Conservation (phyloP, 1,140 invertebrate species). For the Drosophila guanche region DNA sequence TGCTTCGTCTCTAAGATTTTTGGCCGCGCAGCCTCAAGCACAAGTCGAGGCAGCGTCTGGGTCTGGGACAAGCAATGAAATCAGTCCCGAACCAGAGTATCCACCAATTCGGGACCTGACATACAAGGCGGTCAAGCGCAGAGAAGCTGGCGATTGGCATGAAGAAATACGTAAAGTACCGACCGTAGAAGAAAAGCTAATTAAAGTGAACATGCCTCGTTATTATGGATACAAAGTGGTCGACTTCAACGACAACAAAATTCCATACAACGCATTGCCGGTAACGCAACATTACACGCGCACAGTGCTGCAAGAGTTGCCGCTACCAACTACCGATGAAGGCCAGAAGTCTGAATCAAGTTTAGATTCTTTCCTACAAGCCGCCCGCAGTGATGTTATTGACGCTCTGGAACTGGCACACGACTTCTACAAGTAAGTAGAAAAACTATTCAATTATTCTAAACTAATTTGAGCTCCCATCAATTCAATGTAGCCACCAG, state of each 20-base stretch:
- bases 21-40: conserved; percentile 33
- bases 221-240: conserved; percentile 90
- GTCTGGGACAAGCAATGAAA: conserved; percentile 57
- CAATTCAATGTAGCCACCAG: conserved; percentile 57
- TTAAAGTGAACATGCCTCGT: conserved; percentile 90
- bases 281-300: conserved; percentile 89
- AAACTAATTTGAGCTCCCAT: not conserved
- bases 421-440: conserved; percentile 60
- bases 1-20: conserved; percentile 11
- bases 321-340: conserved; percentile 83
- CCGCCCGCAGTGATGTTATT: conserved; percentile 50
- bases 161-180: conserved; percentile 87
- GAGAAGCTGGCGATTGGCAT: conserved; percentile 84
- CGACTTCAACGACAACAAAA: conserved; percentile 85
- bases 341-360: conserved; percentile 24
- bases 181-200: conserved; percentile 92
- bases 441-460: not conserved
- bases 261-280: conserved; percentile 88
- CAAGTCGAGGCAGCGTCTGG: conserved; percentile 33
- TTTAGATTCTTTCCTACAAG: conserved; percentile 73
- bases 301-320: conserved; percentile 86
- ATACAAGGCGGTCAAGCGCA: conserved; percentile 76
- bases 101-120: conserved; percentile 86
- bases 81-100: conserved; percentile 85
- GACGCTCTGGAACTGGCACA: conserved; percentile 65